phyloP scores from a whole-genome alignment of 2,797 vertebrate species.

The Gymnoscopelus braueri region DNA sequence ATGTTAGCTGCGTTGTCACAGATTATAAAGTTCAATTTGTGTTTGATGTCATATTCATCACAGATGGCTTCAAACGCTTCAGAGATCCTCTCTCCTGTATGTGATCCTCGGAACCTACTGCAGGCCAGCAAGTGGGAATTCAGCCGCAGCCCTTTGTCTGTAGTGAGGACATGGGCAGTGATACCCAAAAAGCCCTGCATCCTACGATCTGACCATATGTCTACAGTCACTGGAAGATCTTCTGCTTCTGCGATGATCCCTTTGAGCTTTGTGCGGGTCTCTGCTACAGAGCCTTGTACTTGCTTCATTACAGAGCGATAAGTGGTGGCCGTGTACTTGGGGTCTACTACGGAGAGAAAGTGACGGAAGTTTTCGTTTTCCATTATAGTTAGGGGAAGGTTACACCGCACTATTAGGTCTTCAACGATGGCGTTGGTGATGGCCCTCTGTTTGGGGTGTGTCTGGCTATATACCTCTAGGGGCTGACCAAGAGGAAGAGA shows the following conservation, averaged over 20 bases:
- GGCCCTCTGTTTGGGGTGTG: conserved; percentile 26
- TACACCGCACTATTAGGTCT: conserved; percentile 21
- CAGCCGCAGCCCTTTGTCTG: conserved; percentile 12
- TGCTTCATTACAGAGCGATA: conserved; percentile 19
- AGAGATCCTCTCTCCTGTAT: conserved; percentile 19
- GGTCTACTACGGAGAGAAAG: conserved; percentile 20
- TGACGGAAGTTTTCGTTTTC: conserved; percentile 24
- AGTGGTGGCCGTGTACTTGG: conserved; percentile 15
- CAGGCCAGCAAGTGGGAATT: conserved; percentile 25
- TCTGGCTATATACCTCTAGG: background rate
- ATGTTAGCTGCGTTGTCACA: conserved; percentile 32
- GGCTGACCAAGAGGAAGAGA: too few species aligned
- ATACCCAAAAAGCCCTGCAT: conserved; percentile 25
- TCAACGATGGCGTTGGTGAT: conserved; percentile 26
- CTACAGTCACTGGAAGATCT: conserved; percentile 22
- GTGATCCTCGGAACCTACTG: conserved; percentile 20
- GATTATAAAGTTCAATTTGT: conserved; percentile 24
- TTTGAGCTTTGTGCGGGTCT: conserved; percentile 13
- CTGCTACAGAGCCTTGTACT: conserved; percentile 15
- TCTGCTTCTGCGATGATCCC: background rate
- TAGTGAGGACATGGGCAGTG: conserved; percentile 7
- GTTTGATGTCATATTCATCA: conserved; percentile 19
- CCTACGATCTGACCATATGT: conserved; percentile 31
- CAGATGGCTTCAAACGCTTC: conserved; percentile 5
- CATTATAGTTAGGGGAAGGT: conserved; percentile 23